Evolutionary conservation across 2,797 vertebrate species (phyloP).

Genomic region (Cryptoblepharus egeriae): DNA sequence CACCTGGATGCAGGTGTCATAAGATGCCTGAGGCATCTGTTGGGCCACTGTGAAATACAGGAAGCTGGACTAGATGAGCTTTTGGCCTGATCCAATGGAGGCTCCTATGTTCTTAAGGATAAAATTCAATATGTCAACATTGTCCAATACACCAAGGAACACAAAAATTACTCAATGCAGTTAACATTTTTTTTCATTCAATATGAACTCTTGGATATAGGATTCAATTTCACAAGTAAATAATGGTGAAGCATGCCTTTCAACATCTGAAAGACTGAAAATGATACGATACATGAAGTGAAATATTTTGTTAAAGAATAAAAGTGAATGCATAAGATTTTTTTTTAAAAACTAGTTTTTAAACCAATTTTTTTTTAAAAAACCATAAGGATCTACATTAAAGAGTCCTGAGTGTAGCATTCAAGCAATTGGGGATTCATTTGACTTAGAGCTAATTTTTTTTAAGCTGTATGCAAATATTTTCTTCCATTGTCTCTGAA

Average conservation of each 20-base stretch:
- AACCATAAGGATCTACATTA: constrained; percentile 18
- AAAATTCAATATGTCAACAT: no score
- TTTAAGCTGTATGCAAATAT: constrained; percentile 31
- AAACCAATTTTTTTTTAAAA: not conserved
- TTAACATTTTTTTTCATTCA: not conserved
- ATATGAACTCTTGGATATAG: not conserved
- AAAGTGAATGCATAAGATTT: constrained; percentile 2
- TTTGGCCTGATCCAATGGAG: no score
- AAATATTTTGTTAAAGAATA: constrained; percentile 29
- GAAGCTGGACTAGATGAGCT: no score
- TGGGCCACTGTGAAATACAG: no score
- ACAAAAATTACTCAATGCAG: no score
- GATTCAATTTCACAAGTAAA: not conserved
- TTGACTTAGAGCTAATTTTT: constrained; percentile 32
- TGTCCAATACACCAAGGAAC: no score
- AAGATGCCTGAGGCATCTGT: no score
- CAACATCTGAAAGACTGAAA: not conserved
- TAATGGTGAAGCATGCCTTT: not conserved
- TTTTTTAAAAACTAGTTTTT: not conserved
- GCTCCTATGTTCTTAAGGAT: no score
- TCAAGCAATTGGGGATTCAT: constrained; percentile 39
- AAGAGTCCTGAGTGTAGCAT: constrained; percentile 16
- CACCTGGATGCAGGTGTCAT: no score
- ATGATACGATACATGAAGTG: not conserved
- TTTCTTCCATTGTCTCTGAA: constrained; percentile 41